Conservation (phyloP, 2,797 vertebrate species). For the Crocodylus rhombifer region DNA sequence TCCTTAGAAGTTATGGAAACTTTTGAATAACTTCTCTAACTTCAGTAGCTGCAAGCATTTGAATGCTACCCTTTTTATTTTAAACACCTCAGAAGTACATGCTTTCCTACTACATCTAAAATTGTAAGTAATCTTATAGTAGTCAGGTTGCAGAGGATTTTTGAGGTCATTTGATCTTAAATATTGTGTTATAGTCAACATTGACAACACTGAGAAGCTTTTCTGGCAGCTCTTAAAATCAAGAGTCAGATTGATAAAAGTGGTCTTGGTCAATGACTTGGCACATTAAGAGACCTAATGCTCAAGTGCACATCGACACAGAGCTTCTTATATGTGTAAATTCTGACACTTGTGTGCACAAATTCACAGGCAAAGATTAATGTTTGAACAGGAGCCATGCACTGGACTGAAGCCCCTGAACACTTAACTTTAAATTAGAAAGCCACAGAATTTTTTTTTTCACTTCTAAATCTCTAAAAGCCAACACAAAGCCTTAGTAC, state of each 20-base stretch:
- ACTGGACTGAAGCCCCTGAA: neutral
- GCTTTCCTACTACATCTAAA: neutral
- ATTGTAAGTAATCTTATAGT: neutral
- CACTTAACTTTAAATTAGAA: neutral
- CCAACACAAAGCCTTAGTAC: neutral
- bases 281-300: neutral
- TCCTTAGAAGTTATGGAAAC: neutral
- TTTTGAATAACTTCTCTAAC: neutral
- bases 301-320: rapidly evolving
- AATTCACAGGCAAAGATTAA: neutral
- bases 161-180: neutral
- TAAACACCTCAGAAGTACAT: neutral
- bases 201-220: neutral
- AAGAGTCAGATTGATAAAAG: neutral
- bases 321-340: neutral
- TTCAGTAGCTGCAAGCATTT: neutral
- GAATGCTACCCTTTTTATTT: neutral
- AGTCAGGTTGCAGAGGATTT: neutral
- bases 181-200: neutral
- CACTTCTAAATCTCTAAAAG: neutral
- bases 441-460: neutral
- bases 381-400: neutral
- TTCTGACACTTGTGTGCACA: rapidly evolving
- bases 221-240: slow-evolving; percentile 17
- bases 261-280: neutral